Evolutionary conservation across 53 echinoderm and acorn worm genomes (phyloP), one percentile per base, ranked within the genome.

Genomic region (Henricia sp.): DNA sequence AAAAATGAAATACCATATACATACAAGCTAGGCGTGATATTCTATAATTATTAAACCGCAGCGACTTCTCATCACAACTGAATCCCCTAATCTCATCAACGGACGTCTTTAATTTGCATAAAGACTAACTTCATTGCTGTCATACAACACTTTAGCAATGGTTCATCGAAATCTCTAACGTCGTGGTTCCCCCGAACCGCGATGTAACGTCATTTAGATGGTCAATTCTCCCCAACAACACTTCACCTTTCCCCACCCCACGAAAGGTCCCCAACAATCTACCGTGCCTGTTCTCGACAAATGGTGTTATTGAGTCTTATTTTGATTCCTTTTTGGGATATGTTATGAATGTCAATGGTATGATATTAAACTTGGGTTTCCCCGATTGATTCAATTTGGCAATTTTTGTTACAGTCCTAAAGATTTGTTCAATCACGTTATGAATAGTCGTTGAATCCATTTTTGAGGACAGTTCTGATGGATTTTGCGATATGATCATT

Each of bases 251-350:
- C 3, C 37, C 6, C n/a, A 12, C 64, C 80, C 37, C 32, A 48
- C 63, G 64, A 80, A 80, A 64, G 80, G 21, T 35, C 46, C 80
- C 80, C 46, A 43, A 33, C 63, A 80, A 80, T 64, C 64, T 64
- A 80, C 80, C 50, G 80, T 80, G 80, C 80, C 80, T 80, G 80
- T 48, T 80, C 80, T 80, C 80, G 80, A 80, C 80, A 80, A 63
- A 63, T 62, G 64, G 80, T 80, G 63, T 80, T 80, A 62, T 63
- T 62, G 40, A 60, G 48, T 60, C 34, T 80, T 34, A 64, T 33
- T 63, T 39, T 59, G 41, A 17, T 39, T 56, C 19, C 37, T 44
- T 80, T 80, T 80, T 37, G 3, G 46, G 26, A 13, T 60, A 59
- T 21, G 17, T 60, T 0, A 37, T 67, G 21, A 24, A 40, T 39